A percentile compares a stretch with the other conserved stretches of the same genome.
These are phyloP conservation scores for Acleris emargana DNA, from an alignment of 2,888 invertebrate species.

Conservation along the genomic window DNA sequence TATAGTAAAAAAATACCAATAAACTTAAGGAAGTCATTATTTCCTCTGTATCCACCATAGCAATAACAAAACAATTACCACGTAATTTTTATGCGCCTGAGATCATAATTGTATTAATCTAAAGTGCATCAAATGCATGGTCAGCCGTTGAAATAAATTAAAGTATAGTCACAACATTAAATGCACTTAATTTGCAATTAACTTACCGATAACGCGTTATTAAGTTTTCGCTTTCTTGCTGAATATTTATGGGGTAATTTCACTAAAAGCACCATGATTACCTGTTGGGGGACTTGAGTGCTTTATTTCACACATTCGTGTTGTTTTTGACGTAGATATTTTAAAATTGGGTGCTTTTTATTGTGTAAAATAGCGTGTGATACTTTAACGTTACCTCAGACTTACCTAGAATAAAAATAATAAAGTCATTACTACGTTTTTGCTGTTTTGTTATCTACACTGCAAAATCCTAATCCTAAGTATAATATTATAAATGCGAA, in stretches of 20 bases:
- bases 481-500: too few relatives aligned
- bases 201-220: conserved; percentile 66
- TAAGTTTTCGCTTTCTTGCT: conserved; percentile 67
- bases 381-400: not conserved
- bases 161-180: conserved; percentile 47
- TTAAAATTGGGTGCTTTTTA: not conserved
- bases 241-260: conserved; percentile 82
- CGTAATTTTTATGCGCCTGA: not conserved
- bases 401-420: too few relatives aligned
- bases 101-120: conserved; percentile 13
- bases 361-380: not conserved
- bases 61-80: not conserved
- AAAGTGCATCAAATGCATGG: conserved; percentile 44
- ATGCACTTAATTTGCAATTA: conserved; percentile 73
- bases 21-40: not conserved
- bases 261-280: conserved; percentile 76
- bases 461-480: too few relatives aligned
- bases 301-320: conserved; percentile 47
- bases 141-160: conserved; percentile 31
- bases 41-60: not conserved
- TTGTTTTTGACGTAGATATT: conserved; percentile 19
- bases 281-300: conserved; percentile 54
- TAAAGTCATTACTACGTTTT: too few relatives aligned
- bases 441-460: too few relatives aligned
- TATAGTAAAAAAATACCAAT: too few relatives aligned